These are phyloP conservation scores for Dendroctonus ponderosae DNA, from an alignment of 1,140 invertebrate genomes.

Conservation along the genomic window DNA sequence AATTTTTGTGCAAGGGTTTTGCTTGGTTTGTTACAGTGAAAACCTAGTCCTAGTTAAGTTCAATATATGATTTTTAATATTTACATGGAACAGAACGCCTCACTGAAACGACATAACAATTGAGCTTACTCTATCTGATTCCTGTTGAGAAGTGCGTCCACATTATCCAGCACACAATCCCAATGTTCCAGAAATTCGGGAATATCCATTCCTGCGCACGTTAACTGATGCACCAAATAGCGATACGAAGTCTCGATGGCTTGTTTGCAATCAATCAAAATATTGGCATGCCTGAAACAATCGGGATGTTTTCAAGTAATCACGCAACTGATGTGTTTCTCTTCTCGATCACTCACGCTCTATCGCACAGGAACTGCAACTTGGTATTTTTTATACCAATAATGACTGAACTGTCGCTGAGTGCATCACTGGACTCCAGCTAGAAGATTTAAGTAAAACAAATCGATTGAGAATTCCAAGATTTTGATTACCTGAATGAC, in stretches of 20 bases:
- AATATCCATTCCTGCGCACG: slow-evolving; percentile 37
- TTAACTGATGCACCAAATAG: slow-evolving; percentile 46
- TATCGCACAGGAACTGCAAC: slow-evolving; percentile 42
- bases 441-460: slow-evolving; percentile 28
- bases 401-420: slow-evolving; percentile 37
- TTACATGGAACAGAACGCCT: too few relatives aligned
- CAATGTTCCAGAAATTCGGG: slow-evolving; percentile 19
- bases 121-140: neutral
- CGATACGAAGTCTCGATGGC: slow-evolving; percentile 35
- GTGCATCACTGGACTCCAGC: slow-evolving; percentile 21
- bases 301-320: slow-evolving; percentile 17
- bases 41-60: too few relatives aligned
- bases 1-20: slow-evolving; percentile 5
- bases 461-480: slow-evolving; percentile 24
- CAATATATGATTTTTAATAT: too few relatives aligned
- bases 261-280: slow-evolving; percentile 43
- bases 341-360: slow-evolving; percentile 37
- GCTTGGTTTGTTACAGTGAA: too few relatives aligned
- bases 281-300: slow-evolving; percentile 42
- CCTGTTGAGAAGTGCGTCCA: slow-evolving; percentile 9
- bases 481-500: slow-evolving; percentile 38
- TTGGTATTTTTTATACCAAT: slow-evolving; percentile 42
- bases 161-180: slow-evolving; percentile 18
- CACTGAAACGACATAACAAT: too few relatives aligned
- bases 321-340: neutral